Percentiles rank a stretch among this genome's conserved stretches.
Evolutionary conservation across 2,888 invertebrate genomes (phyloP).

Genomic region (Drosophila infuscata): DNA sequence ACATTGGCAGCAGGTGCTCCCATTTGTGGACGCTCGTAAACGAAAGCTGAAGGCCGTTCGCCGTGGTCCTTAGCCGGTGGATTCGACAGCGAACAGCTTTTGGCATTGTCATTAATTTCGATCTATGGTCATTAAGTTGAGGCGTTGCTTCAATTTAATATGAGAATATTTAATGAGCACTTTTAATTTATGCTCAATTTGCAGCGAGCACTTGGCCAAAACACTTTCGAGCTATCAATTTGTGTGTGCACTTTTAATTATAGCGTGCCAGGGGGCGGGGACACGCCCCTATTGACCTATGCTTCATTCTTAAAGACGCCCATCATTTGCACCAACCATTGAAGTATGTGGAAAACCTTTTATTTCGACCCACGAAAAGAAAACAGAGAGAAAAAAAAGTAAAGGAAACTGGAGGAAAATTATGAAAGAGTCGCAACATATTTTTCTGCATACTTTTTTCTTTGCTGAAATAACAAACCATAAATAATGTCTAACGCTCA

Average conservation of each 20-base stretch:
- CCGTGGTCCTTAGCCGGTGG: conserved; percentile 20
- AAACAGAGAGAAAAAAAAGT: conserved; percentile 2
- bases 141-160: conserved; percentile 57
- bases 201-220: conserved; percentile 16
- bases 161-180: conserved; percentile 72
- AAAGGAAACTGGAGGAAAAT: conserved; percentile 51
- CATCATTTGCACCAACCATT: conserved; percentile 19
- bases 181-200: conserved; percentile 72
- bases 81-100: conserved; percentile 30
- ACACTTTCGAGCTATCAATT: conserved; percentile 52
- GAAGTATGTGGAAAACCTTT: conserved; percentile 36
- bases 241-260: conserved; percentile 66
- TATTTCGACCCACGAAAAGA: background rate
- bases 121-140: conserved; percentile 79
- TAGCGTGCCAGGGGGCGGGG: conserved; percentile 32
- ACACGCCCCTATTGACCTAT: conserved; percentile 36
- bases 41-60: conserved; percentile 40
- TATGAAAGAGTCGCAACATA: conserved; percentile 81
- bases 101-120: conserved; percentile 75
- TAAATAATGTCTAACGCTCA: conserved; percentile 82
- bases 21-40: conserved; percentile 67
- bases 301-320: conserved; percentile 60
- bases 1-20: conserved; percentile 64
- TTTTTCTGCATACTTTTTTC: conserved; percentile 72
- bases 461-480: conserved; percentile 82